Evolutionary conservation across 1,140 invertebrate species (phyloP), one percentile per base, ranked within the genome.

Genomic region (Sarcophaga peregrina): DNA sequence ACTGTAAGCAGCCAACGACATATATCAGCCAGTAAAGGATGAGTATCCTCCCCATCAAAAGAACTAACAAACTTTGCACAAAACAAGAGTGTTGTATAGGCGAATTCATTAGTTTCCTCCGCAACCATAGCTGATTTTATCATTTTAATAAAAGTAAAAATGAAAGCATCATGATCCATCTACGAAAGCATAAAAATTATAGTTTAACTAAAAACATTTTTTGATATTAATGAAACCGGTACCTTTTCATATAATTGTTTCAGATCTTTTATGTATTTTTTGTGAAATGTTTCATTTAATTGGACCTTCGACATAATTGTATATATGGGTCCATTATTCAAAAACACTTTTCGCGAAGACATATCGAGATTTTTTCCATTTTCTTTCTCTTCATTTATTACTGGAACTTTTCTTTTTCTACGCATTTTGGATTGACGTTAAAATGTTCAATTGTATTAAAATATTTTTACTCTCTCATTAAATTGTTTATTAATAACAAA

Each of bases 51-150:
- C 11, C 85, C 83, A 85, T 92, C 91, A n/a, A 93, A 90, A 3
- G 91, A 91, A 8, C 92, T 91, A 58, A 93, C 93, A 88, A 94
- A 94, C 80, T 93, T 93, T 11, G 93, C 92, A 6, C 94, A 92
- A 91, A 95, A 95, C 68, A 93, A 92, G 17, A 95, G 89, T 0
- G 93, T 93, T 46, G 92, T 90, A 85, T 94, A 93, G 3, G 94
- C 93, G 85, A 93, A 93, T 4, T 93, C 92, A 85, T 94, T 94
- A 4, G 91, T 91, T 74, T 94, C 93, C n/a, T 93, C 93, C 86
- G 92, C 92, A 50, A 92, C 91, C 80, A 93, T 92, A 52, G 92
- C 88, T 62, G 93, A 92, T 78, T 91, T 91, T 0, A 93, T 84
- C 15, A 92, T 92, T 86, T 92, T 91, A 20, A 91, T 92, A 83